Conservation (phyloP, 2,888 invertebrate species). For the Dasysyrphus tricinctus region DNA sequence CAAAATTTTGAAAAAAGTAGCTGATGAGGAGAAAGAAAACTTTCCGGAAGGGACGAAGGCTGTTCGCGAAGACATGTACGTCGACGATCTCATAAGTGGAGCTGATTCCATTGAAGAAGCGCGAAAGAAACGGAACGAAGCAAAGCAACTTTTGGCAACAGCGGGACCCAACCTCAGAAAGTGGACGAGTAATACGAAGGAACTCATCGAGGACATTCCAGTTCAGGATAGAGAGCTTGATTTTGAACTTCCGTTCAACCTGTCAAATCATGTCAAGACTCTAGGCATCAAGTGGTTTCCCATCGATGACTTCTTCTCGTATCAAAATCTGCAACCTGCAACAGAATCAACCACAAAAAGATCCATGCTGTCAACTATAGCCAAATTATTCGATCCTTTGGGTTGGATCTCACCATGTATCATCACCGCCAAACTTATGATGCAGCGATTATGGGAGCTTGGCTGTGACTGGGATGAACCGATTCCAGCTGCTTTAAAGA, state of each 20-base stretch:
- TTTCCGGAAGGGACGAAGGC: constrained; percentile 8
- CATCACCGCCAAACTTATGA: neutral
- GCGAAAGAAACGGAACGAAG: too few species aligned
- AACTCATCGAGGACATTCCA: too few species aligned
- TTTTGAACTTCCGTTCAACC: constrained; percentile 8
- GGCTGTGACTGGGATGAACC: too few species aligned
- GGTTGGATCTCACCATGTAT: neutral
- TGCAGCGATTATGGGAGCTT: neutral
- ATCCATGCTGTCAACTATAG: neutral
- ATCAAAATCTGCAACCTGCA: neutral
- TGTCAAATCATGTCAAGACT: constrained; percentile 4
- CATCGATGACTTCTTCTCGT: constrained; percentile 9
- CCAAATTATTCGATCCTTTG: neutral
- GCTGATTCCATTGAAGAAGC: neutral
- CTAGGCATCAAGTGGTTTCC: constrained; percentile 27
- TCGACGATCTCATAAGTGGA: constrained; percentile 47
- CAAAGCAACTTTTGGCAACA: too few species aligned
- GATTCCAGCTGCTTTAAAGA: neutral
- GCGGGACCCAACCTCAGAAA: too few species aligned
- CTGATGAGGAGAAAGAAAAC: neutral
- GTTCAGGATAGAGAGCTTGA: too few species aligned
- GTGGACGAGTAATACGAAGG: too few species aligned
- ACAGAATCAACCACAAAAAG: neutral
- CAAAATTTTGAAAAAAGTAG: constrained; percentile 43
- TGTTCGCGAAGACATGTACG: constrained; percentile 27